These are phyloP conservation scores for Parazoanthus darwini DNA, from an alignment of 92 coral and sea anemone genomes.

Conservation along the genomic window DNA sequence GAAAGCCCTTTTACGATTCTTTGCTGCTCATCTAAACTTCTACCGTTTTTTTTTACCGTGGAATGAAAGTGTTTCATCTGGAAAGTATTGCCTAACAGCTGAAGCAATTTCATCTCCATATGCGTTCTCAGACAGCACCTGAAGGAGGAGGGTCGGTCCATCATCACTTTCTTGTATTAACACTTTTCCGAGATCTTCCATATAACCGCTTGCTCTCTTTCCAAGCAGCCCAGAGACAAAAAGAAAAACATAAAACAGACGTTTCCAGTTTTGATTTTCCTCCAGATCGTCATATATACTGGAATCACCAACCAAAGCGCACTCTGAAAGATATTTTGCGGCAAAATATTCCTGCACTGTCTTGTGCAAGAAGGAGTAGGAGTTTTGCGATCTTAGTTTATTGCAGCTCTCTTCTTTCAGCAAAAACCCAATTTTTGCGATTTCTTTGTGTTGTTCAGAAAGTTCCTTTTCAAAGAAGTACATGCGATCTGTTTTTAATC, in stretches of 20 bases:
- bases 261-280: background rate
- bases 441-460: background rate
- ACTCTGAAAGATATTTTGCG: no score
- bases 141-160: background rate
- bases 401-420: conserved; percentile 31
- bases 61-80: no score
- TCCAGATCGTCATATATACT: background rate
- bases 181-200: background rate
- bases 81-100: background rate
- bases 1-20: background rate
- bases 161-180: background rate
- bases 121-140: background rate
- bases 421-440: background rate
- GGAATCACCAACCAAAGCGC: no score
- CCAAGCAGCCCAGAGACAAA: background rate
- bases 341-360: conserved; percentile 40
- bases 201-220: background rate
- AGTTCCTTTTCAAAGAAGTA: conserved; percentile 30
- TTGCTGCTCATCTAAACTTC: background rate
- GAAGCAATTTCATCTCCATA: background rate
- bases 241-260: background rate
- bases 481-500: conserved; percentile 1
- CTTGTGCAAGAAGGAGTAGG: conserved; percentile 42
- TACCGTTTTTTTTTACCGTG: background rate
- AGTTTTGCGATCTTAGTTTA: conserved; percentile 9